Base-by-base conservation (phyloP, 2,113 vertebrate species). In the Leptodactylus fuscus region DNA sequence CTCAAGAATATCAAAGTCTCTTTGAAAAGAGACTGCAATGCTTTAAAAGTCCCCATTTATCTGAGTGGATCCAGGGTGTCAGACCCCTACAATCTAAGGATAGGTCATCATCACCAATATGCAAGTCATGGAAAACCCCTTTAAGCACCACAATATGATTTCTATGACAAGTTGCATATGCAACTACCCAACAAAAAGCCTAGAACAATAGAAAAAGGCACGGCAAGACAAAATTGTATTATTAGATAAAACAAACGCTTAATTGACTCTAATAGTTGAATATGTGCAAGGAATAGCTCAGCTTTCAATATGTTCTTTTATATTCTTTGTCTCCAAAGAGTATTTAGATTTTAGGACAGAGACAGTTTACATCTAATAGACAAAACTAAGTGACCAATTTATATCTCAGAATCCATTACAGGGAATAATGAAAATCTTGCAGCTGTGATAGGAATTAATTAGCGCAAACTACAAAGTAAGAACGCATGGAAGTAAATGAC, bases 351-450 rank as follows among this genome's bases (percentile, higher is more conserved):
- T 75, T 75, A 75, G 71, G 82, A 83, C 48, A 38, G 62, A 73
- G 69, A 73, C 58, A 75, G 48, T 83, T 83, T 83, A 83, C 55
- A 75, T 46, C 29, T 75, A 83, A 83, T 46, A 46, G 82, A 53
- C 53, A 75, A 83, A 83, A 75, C 82, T 75, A 83, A 83, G 69
- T 83, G 82, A 83, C 73, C 74, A 65, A 78, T 77, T 76, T 78
- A 85, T 77, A 69, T 53, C 44, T 65, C 29, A 5, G 55, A 84
- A 67, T 85, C 82, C 73, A 85, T 85, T 85, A 83, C 38, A 20
- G n/a, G 83, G 48, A 78, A 85, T 78, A 85, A 85, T 78, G 83
- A 75, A 85, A 85, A 85, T 69, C 83, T 53, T 78, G 60, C 74
- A 69, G 73, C 55, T 77, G 44, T 78, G 60, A 83, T 49, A 53